Evolutionary conservation across 1,140 invertebrate species (phyloP).

Genomic region (Acyrthosiphon pisum): DNA sequence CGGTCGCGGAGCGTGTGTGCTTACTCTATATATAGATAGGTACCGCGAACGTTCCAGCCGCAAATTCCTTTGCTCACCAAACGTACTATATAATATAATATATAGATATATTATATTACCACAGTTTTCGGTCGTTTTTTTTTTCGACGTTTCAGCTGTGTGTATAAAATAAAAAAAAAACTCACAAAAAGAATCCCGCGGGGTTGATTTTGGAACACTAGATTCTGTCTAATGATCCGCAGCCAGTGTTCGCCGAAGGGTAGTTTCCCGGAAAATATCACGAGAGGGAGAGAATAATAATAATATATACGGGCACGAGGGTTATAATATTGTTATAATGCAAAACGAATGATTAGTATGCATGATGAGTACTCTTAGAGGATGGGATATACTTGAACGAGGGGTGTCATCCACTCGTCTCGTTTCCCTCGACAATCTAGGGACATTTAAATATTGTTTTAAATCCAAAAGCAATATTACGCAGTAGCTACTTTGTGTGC

Average conservation of each 20-base stretch:
- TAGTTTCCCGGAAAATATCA: conserved; percentile 2
- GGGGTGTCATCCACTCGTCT: neutral
- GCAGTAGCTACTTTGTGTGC: neutral
- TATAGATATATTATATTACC: neutral
- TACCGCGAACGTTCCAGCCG: neutral
- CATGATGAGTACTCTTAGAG: neutral
- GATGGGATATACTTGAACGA: neutral
- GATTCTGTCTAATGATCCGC: neutral
- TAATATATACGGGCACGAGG: neutral
- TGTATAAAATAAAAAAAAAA: neutral
- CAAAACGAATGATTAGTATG: conserved; percentile 12
- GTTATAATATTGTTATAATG: conserved; percentile 8
- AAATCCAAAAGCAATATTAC: neutral
- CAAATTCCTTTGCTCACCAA: neutral
- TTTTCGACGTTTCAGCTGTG: no score
- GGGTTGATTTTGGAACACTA: neutral
- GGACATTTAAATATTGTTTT: conserved; percentile 10
- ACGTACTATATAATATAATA: neutral
- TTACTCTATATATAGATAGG: neutral
- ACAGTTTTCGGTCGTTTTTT: no score
- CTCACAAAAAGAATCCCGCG: neutral
- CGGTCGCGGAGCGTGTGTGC: neutral
- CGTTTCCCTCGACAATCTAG: neutral
- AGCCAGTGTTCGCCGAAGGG: neutral
- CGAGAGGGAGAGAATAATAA: neutral